Evolutionary conservation across 2,888 invertebrate genomes (phyloP).

Genomic region (Heliconius ismenius): DNA sequence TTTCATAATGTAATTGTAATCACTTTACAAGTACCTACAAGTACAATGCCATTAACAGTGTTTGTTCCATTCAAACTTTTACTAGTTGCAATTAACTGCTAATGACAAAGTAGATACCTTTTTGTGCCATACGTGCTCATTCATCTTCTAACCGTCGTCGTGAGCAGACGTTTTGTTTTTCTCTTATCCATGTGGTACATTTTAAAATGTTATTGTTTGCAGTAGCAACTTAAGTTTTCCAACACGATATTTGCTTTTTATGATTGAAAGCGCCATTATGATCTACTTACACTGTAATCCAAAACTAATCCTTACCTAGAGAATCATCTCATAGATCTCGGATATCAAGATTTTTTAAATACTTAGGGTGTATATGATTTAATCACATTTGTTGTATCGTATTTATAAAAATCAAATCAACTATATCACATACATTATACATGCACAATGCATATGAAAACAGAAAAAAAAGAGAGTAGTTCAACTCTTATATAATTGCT

Average conservation of each 20-base stretch:
- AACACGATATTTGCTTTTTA: background rate
- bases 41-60: constrained; percentile 28
- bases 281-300: background rate
- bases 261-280: background rate
- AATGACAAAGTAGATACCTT: constrained; percentile 73
- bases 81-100: constrained; percentile 66
- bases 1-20: background rate
- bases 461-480: constrained; percentile 4
- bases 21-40: background rate
- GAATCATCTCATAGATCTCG: background rate
- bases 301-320: no score
- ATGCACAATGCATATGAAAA: background rate
- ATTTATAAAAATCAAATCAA: background rate
- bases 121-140: constrained; percentile 71
- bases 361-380: background rate
- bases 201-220: constrained; percentile 42
- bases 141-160: constrained; percentile 72
- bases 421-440: background rate
- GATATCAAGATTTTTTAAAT: background rate
- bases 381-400: background rate
- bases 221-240: background rate
- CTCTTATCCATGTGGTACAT: constrained; percentile 13
- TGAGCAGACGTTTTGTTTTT: constrained; percentile 59
- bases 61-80: constrained; percentile 61
- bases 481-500: constrained; percentile 40